These are phyloP conservation scores for Numenius phaeopus DNA, from an alignment of 2,797 vertebrate genomes.

Conservation along the genomic window DNA sequence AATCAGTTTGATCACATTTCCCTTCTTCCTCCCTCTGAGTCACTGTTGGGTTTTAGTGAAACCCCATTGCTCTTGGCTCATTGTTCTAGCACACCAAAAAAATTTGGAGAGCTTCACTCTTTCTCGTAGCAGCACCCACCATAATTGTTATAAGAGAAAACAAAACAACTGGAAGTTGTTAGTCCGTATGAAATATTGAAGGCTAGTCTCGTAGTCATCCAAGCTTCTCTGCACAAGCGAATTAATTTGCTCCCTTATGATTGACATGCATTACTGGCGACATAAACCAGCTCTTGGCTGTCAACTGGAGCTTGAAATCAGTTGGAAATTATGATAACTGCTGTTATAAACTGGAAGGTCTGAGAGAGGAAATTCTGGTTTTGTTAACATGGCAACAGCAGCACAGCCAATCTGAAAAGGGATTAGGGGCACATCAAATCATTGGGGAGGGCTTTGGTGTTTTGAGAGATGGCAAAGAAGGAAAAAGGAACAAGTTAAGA, in stretches of 20 bases:
- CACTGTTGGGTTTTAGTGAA: neutral
- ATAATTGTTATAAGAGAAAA: neutral
- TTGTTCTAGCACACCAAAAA: neutral
- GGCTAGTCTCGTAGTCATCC: neutral
- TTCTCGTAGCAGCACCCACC: neutral
- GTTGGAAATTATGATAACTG: neutral
- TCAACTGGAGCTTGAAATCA: neutral
- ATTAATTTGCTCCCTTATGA: neutral
- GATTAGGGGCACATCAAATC: neutral
- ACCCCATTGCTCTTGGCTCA: neutral
- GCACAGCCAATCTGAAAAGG: neutral
- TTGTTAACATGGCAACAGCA: neutral
- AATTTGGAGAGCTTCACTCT: neutral
- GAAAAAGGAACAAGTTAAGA: neutral
- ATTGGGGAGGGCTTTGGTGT: rapidly evolving
- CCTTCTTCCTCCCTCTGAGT: neutral
- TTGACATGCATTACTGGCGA: neutral
- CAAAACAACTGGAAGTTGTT: neutral
- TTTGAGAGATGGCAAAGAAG: neutral
- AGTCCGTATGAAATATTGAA: neutral
- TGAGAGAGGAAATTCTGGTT: neutral
- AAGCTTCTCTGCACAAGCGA: neutral
- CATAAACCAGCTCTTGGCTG: neutral
- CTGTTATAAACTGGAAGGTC: neutral
- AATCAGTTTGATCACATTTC: rapidly evolving